Evolutionary conservation across 2,797 vertebrate genomes (phyloP).

Genomic region (Sylvilagus floridanus): DNA sequence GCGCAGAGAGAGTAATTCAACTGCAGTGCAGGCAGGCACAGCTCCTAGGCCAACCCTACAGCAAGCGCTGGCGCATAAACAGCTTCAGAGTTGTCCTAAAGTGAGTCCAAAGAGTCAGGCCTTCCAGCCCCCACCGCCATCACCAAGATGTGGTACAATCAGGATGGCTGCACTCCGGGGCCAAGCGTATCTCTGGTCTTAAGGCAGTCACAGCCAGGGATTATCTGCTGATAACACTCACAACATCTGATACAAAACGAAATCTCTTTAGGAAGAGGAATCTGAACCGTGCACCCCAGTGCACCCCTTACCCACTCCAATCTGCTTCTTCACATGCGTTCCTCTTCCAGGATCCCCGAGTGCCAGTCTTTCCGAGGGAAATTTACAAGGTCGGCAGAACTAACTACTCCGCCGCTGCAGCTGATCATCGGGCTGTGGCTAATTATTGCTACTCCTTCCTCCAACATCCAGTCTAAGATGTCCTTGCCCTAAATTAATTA

Average conservation of each 20-base stretch:
- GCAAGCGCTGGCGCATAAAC: rapidly evolving
- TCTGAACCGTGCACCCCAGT: not conserved
- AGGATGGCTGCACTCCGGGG: not conserved
- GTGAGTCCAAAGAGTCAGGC: not conserved
- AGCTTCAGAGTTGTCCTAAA: not conserved
- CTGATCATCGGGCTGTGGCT: not conserved
- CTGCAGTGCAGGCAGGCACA: not conserved
- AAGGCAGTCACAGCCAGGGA: no score
- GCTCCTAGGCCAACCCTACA: not conserved
- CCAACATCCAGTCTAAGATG: not conserved
- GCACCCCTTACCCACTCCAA: not conserved
- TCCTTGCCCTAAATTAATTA: not conserved
- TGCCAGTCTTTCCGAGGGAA: not conserved
- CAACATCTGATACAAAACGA: not conserved
- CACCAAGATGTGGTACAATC: not conserved
- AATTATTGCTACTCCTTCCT: not conserved
- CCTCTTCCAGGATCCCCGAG: not conserved
- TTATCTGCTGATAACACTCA: not conserved
- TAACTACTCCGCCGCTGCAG: not conserved
- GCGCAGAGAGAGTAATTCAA: not conserved
- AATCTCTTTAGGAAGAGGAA: not conserved
- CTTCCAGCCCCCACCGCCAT: not conserved
- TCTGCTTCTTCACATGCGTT: not conserved
- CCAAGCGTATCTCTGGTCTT: not conserved
- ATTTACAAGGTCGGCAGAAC: not conserved